Evolutionary conservation across 2,797 vertebrate species (phyloP).

Genomic region (Crocidura indochinensis): DNA sequence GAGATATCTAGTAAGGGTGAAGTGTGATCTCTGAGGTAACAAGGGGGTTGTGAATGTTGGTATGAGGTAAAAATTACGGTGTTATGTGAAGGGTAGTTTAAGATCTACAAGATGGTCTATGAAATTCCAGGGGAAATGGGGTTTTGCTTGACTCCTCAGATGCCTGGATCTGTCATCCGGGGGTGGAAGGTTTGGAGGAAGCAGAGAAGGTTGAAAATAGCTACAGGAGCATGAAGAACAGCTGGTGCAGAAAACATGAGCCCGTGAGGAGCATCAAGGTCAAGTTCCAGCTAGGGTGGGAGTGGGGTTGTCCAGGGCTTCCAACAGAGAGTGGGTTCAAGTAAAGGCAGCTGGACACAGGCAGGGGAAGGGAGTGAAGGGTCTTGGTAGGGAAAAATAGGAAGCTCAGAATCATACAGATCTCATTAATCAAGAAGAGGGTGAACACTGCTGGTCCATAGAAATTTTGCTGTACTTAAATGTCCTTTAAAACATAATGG

Average conservation of each 20-base stretch:
- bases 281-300: background rate
- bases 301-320: background rate
- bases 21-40: too few relatives aligned
- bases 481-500: background rate
- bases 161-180: background rate
- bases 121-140: background rate
- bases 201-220: conserved; percentile 57
- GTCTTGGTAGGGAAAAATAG: background rate
- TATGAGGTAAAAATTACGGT: too few relatives aligned
- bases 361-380: background rate
- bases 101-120: too few relatives aligned
- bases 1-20: too few relatives aligned
- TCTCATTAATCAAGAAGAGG: background rate
- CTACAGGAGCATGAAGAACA: background rate
- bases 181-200: background rate
- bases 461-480: background rate
- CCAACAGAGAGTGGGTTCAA: background rate
- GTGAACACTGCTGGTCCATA: background rate
- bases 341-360: background rate
- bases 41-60: too few relatives aligned
- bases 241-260: conserved; percentile 9
- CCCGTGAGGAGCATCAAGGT: background rate
- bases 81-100: too few relatives aligned
- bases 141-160: background rate
- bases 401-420: background rate